A percentile compares a stretch with the other conserved stretches of the same genome.
Evolutionary conservation across 2,888 invertebrate genomes (phyloP).

Genomic region (Philopedon plagiatum): DNA sequence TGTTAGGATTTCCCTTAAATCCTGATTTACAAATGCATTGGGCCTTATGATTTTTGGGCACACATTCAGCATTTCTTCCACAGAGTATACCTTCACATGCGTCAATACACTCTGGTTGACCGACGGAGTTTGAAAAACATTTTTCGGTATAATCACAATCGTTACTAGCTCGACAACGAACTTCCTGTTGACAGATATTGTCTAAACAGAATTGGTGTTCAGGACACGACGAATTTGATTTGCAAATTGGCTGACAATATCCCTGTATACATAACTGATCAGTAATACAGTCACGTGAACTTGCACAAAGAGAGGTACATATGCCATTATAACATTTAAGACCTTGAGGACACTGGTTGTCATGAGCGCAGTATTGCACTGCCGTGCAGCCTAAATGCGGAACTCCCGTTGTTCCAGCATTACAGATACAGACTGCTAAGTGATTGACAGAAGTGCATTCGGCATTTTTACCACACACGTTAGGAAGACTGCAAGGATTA

Average conservation of each 20-base stretch:
- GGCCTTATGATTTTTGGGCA: constrained; percentile 80
- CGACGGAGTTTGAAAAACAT: constrained; percentile 79
- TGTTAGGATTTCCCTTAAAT: constrained; percentile 80
- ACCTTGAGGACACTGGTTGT: constrained; percentile 86
- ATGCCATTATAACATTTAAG: constrained; percentile 88
- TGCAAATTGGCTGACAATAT: constrained; percentile 88
- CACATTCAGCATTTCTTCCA: constrained; percentile 87
- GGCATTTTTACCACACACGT: constrained; percentile 87
- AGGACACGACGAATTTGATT: constrained; percentile 85
- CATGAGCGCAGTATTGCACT: constrained; percentile 86
- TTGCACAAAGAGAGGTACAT: constrained; percentile 84
- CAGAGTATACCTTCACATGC: constrained; percentile 83
- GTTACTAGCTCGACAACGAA: constrained; percentile 79
- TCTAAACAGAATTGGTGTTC: constrained; percentile 88
- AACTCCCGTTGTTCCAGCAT: constrained; percentile 88
- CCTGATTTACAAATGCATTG: constrained; percentile 85
- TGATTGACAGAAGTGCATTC: constrained; percentile 84
- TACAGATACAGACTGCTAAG: constrained; percentile 86
- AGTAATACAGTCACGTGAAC: constrained; percentile 86
- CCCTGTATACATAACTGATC: constrained; percentile 90
- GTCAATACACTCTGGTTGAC: constrained; percentile 83
- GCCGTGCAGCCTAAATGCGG: constrained; percentile 88
- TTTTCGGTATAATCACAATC: constrained; percentile 84
- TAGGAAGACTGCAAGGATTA: constrained; percentile 85
- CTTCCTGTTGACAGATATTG: constrained; percentile 87